phyloP scores from a whole-genome alignment of 1,140 invertebrate species.

The Papilio helenus region DNA sequence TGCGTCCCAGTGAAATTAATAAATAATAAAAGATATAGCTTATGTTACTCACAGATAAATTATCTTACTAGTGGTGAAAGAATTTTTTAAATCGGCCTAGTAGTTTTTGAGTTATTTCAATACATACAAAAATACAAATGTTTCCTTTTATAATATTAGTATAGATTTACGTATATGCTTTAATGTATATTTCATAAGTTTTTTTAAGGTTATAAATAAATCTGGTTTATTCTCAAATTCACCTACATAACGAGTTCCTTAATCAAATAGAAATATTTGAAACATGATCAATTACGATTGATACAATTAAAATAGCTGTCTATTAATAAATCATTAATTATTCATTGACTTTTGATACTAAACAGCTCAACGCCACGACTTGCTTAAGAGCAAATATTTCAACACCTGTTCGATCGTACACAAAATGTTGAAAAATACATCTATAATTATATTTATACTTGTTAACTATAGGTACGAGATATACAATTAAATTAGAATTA shows the following conservation, averaged over 20 bases:
- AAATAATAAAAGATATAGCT: too few relatives aligned
- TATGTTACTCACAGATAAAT: too few relatives aligned
- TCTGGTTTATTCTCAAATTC: too few relatives aligned
- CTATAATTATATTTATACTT: slow-evolving; percentile 9
- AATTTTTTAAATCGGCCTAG: too few relatives aligned
- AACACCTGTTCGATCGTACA: slow-evolving; percentile 45
- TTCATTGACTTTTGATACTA: not conserved
- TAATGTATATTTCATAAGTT: too few relatives aligned
- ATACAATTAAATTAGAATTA: slow-evolving; percentile 37
- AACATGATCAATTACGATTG: not conserved
- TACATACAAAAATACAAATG: too few relatives aligned
- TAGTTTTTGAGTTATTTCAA: too few relatives aligned
- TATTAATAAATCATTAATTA: slow-evolving; percentile 10
- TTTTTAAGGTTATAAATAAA: too few relatives aligned
- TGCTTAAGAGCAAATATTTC: slow-evolving; percentile 52
- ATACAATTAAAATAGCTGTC: not conserved
- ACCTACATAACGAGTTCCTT: not conserved
- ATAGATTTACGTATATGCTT: too few relatives aligned
- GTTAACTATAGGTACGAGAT: not conserved
- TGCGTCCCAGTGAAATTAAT: too few relatives aligned
- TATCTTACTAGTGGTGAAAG: too few relatives aligned
- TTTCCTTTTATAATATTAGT: too few relatives aligned
- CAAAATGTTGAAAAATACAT: slow-evolving; percentile 15
- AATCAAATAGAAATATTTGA: not conserved
- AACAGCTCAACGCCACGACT: slow-evolving; percentile 40